Evolutionary conservation across 2,888 invertebrate species (phyloP).

Genomic region (Halictus quadricinctus): DNA sequence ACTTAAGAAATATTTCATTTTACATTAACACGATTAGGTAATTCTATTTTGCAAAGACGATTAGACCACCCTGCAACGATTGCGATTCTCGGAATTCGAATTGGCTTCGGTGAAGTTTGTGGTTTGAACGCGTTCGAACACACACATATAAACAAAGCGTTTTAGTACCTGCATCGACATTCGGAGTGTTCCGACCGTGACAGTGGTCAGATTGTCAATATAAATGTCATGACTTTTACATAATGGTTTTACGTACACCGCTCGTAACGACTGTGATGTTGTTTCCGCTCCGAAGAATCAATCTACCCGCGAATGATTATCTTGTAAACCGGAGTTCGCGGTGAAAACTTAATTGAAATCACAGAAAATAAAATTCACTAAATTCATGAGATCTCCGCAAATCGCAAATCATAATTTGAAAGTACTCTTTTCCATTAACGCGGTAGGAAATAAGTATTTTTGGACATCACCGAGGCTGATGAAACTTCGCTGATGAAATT

Average conservation of each 20-base stretch:
- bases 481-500: too few species aligned
- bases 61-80: background rate
- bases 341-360: background rate
- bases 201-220: slow-evolving; percentile 45
- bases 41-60: background rate
- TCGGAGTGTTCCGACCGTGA: slow-evolving; percentile 22
- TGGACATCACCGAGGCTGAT: too few species aligned
- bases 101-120: background rate
- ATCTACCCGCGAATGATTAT: slow-evolving; percentile 1
- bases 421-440: too few species aligned
- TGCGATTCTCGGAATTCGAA: background rate
- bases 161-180: slow-evolving; percentile 16
- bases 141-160: background rate
- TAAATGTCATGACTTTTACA: slow-evolving; percentile 66
- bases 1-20: background rate
- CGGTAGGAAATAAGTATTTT: too few species aligned
- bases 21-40: background rate
- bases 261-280: slow-evolving; percentile 2
- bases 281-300: slow-evolving; percentile 50
- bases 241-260: slow-evolving; percentile 59
- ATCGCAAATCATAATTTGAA: too few species aligned
- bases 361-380: too few species aligned
- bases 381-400: too few species aligned
- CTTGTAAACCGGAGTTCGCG: background rate
- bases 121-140: background rate